Conservation (phyloP, 2,797 vertebrate species). For the Helostoma temminkii region DNA sequence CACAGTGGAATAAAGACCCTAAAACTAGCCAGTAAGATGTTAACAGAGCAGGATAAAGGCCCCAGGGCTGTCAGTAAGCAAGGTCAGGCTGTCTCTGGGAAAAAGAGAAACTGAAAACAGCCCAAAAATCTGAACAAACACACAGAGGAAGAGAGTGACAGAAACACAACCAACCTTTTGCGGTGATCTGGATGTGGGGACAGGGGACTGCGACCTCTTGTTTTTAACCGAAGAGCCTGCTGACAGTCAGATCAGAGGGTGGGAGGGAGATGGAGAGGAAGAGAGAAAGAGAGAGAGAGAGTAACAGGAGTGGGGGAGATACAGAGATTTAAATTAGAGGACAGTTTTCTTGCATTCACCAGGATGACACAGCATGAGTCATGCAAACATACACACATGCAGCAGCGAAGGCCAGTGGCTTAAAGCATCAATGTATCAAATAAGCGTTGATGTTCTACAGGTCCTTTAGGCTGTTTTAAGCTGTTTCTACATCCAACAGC, state of each 20-base stretch:
- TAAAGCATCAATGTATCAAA: conserved; percentile 72
- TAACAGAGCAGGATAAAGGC: conserved; percentile 44
- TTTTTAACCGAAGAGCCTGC: conserved; percentile 94
- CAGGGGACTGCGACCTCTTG: conserved; percentile 90
- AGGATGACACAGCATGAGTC: conserved; percentile 62
- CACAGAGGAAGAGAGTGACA: conserved; percentile 19
- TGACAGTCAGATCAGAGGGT: conserved; percentile 62
- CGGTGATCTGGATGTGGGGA: conserved; percentile 92
- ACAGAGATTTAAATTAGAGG: conserved; percentile 55
- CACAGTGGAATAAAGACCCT: conserved; percentile 58
- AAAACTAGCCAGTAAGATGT: conserved; percentile 47
- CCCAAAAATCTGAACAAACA: background rate
- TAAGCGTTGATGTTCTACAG: conserved; percentile 60
- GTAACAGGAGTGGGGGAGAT: too few relatives aligned
- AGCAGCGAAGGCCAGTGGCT: conserved; percentile 60
- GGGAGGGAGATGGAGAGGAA: background rate
- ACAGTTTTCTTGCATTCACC: conserved; percentile 30
- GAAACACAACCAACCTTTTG: conserved; percentile 89
- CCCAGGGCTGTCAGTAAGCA: conserved; percentile 46
- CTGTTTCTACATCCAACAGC: conserved; percentile 74
- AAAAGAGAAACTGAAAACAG: conserved; percentile 18
- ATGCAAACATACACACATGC: conserved; percentile 64
- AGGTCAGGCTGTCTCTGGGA: conserved; percentile 45
- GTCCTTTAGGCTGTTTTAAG: conserved; percentile 67
- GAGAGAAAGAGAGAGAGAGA: background rate